Evolutionary conservation across 2,113 vertebrate genomes (phyloP), one percentile per base, ranked within the genome.

Genomic region (Poeciliopsis retropinna): DNA sequence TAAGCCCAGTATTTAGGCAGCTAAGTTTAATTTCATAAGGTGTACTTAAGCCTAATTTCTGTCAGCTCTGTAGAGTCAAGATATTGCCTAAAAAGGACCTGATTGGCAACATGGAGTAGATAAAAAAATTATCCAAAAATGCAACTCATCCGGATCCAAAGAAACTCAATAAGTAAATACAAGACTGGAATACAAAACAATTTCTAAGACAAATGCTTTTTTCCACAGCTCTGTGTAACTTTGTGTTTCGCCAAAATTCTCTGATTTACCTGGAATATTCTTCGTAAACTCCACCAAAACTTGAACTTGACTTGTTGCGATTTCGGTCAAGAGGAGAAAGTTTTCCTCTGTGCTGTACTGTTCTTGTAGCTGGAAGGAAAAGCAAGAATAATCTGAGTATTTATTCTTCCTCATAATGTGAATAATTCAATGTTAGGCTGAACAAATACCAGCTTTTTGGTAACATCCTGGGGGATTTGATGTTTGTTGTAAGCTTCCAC

Each of bases 281-380:
- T 99, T 99, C 15, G 98, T 99, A 93, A 99, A 99, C 92, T 99
- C 98, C 80, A 99, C 98, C 57, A 99, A 95, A 72, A 99, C 95
- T 81, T 99, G 97, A 63, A 99, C 97, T 27, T 99, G 98, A 92
- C 91, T 98, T 22, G 98, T 99, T 73, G 98, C 98, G 95, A 99
- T 96, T 92, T 99, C 98, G 51, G 97, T 99, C 90, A 99, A 90
- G 62, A 99, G 95, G 13, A 98, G 95, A 91, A 99, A 98, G 91
- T 99, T 99, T 89, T 97, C 97, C 89, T 99, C 97, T 68, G 94
- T 93, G 1, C 93, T 97, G 93, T 96, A 97, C 89, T 98, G 96
- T 31, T 99, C 97, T 6, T 98, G 96, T 64, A 98, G 93, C 96
- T 98, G 88, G 39, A 39, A 73, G 79, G 32, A 87, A 86, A 74